Evolutionary conservation across 1,140 invertebrate species (phyloP), one percentile per base, ranked within the genome.

Genomic region (Rhysida immarginata): DNA sequence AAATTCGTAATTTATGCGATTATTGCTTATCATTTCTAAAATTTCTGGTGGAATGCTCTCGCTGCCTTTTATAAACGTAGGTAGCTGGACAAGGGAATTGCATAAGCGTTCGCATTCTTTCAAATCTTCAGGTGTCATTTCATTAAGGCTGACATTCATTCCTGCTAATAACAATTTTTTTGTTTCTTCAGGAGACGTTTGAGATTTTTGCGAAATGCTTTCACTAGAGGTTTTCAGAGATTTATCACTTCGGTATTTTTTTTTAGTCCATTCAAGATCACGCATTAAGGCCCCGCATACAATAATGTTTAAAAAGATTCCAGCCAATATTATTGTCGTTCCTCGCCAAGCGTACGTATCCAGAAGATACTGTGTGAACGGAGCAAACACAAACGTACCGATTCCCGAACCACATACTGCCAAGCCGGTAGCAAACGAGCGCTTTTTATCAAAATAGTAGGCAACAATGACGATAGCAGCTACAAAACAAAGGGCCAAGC

Each of bases 401-500:
- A 76, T 62, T 23, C 75, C 74, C 2, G 43, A 69, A 0, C 90
- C 90, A 65, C 88, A 92, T 1, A 94, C 89, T 0, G 90, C 86
- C 23, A 96, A 75, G 0, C 93, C 93, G 0, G 91, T 96, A 0
- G 93, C 93, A 44, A 96, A 78, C 0, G 90, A 93, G 50, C 92
- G 73, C 64, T 80, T 83, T 62, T 87, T 87, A 62, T 96, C 92
- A 68, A 97, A 97, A 68, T 96, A 97, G 66, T 93, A 94, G 1
- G 92, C 90, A 2, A 97, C 92, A 60, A 92, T 90, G 0, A 96
- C 92, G 1, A 90, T 85, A 0, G 86, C 85, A 1, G 89, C 84
- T 1, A 94, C 87, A 62, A 75, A 76, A 57, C 72, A 73, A 23
- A 92, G 70, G 48, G 87, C 86, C 57, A 94, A 73, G 8, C 88